These are phyloP conservation scores for Griposia aprilina DNA, from an alignment of 2,888 invertebrate genomes.

Conservation along the genomic window DNA sequence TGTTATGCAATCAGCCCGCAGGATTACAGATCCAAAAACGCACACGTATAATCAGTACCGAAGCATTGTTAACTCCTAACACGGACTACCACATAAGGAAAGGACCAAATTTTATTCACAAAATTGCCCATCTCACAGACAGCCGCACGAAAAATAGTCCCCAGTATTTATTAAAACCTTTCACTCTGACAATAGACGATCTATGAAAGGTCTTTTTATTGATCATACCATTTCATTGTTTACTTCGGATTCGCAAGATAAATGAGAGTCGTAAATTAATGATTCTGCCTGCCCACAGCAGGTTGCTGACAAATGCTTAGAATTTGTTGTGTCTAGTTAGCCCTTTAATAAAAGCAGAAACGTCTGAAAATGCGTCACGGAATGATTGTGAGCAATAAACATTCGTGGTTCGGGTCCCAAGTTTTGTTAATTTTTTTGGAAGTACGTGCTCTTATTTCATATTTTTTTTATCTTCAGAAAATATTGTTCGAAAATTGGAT, in stretches of 20 bases:
- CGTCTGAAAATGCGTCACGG: conserved; percentile 39
- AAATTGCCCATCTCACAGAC: conserved; percentile 41
- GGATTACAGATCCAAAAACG: background rate
- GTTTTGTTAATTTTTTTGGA: conserved; percentile 18
- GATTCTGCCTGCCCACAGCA: conserved; percentile 74
- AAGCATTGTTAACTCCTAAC: background rate
- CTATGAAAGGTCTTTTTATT: conserved; percentile 75
- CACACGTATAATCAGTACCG: background rate
- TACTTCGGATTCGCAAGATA: conserved; percentile 79
- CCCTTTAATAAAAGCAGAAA: conserved; percentile 55
- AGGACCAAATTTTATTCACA: conserved; percentile 31
- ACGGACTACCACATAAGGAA: conserved; percentile 10
- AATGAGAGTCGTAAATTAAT: conserved; percentile 80
- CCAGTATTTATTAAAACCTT: conserved; percentile 64
- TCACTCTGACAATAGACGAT: conserved; percentile 68
- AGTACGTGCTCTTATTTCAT: background rate
- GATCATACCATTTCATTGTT: conserved; percentile 79
- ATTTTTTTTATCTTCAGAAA: background rate
- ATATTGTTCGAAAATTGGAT: background rate
- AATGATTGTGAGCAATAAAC: conserved; percentile 56
- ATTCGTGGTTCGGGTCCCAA: conserved; percentile 1
- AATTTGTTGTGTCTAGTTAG: conserved; percentile 75
- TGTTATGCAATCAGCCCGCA: too few relatives aligned
- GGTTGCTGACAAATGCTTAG: conserved; percentile 80
- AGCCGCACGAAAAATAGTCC: conserved; percentile 36